Conservation (phyloP, 2,888 invertebrate species). For the Xylota segnis region DNA sequence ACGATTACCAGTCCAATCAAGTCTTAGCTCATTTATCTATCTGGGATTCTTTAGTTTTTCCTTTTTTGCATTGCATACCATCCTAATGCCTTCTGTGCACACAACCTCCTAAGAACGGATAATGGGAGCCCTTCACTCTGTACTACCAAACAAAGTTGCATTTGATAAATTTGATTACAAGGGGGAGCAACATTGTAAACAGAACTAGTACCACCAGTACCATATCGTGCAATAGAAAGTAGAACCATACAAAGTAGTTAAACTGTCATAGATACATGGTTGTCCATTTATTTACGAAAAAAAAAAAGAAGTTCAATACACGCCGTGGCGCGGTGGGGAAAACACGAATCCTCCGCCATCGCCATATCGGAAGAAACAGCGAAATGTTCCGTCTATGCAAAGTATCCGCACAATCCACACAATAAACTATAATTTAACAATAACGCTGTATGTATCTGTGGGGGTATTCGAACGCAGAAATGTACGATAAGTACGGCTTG, state of each 20-base stretch:
- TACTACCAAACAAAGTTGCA: neutral
- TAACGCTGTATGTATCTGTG: conserved; percentile 27
- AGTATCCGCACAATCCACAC: conserved; percentile 46
- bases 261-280: conserved; percentile 57
- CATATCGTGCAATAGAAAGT: conserved; percentile 27
- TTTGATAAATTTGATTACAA: conserved; percentile 7
- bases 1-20: conserved; percentile 22
- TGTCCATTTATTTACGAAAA: conserved; percentile 27
- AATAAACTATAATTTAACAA: conserved; percentile 69
- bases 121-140: neutral
- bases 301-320: conserved; percentile 25
- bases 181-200: neutral
- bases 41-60: conserved; percentile 7
- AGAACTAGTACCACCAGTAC: neutral
- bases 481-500: conserved; percentile 42
- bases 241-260: conserved; percentile 40
- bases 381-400: conserved; percentile 27
- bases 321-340: neutral
- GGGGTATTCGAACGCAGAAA: conserved; percentile 11
- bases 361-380: conserved; percentile 12
- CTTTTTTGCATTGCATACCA: neutral
- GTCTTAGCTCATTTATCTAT: neutral
- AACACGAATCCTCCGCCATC: conserved; percentile 1
- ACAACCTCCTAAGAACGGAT: neutral
- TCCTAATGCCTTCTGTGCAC: conserved; percentile 3